Evolutionary conservation across 2,113 vertebrate genomes (phyloP), one percentile per base, ranked within the genome.

Genomic region (Hippocampus barbouri): DNA sequence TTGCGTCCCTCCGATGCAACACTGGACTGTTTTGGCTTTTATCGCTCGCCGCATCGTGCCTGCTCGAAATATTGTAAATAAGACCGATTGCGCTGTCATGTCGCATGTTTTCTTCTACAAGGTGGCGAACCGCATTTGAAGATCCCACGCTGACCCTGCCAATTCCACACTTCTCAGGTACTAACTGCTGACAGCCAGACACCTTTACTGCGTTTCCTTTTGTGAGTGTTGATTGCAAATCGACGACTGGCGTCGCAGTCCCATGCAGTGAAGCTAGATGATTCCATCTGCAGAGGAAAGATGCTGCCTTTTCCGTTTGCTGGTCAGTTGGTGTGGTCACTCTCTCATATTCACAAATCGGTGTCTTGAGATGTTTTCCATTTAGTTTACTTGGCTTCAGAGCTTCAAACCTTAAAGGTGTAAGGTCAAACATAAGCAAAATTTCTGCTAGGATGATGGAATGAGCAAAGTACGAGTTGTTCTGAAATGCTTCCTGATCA

Each of bases 31-130:
- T 77, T 62, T 76, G 66, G 61, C 61, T 77, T 71, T 27, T 75
- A 79, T 81, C 71, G 71, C 74, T 73, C 71, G 53, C 45, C 10
- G 21, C 61, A 41, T 51, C 30, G 69, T 68, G 27, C 30, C 71
- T 77, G 70, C 67, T 51, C 73, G 68, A 77, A 78, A 75, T 68
- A 77, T 64, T 60, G 70, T 20, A 25, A n/a, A 54, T 62, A 25
- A 62, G 68, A 75, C 79, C 75, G 68, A 74, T 60, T 63, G 70
- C 20, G 63, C 71, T 69, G 12, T 78, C 81, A 75, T 65, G 67
- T 71, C 20, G 57, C 62, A 43, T 27, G 67, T 38, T 23, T 73
- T 69, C 57, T 68, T 56, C 65, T 57, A 72, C 68, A 41, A 66
- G 41, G 70, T 43, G 20, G 54, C 61, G 69, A 68, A 60, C 66